A percentile compares a stretch with the other conserved stretches of the same genome.
Evolutionary conservation across 2,113 vertebrate species (phyloP).

Genomic region (Amia ocellicauda): DNA sequence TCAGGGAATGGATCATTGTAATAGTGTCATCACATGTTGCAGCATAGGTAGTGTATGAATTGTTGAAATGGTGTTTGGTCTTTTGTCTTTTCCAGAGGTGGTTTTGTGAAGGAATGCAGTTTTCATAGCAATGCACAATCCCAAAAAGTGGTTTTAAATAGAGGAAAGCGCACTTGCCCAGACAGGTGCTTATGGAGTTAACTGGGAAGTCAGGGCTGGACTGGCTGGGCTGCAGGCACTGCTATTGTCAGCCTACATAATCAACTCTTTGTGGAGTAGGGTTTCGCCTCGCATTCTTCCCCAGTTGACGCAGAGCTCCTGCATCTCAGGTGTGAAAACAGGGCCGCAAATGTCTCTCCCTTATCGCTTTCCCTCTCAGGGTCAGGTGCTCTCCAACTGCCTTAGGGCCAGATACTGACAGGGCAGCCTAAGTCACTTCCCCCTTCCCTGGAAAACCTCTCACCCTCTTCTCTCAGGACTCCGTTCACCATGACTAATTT

Average conservation of each 20-base stretch:
- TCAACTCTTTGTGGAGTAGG: conserved; percentile 31
- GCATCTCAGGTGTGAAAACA: conserved; percentile 36
- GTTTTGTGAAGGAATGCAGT: no score
- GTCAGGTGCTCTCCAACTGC: conserved; percentile 11
- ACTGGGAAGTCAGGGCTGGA: conserved; percentile 17
- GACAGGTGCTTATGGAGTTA: no score
- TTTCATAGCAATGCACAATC: no score
- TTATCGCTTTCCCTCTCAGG: conserved; percentile 25
- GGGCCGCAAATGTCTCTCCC: no score
- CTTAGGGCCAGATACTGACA: conserved; percentile 13
- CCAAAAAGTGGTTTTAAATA: no score
- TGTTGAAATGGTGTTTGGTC: no score
- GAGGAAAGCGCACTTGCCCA: no score
- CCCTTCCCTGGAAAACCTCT: background rate
- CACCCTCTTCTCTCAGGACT: background rate
- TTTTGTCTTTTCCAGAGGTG: no score
- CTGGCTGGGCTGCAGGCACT: conserved; percentile 40
- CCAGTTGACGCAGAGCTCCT: background rate
- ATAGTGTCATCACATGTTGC: no score
- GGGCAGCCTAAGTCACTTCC: background rate
- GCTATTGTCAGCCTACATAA: conserved; percentile 18
- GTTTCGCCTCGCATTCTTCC: conserved; percentile 44
- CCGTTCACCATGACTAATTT: no score
- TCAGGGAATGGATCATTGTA: no score
- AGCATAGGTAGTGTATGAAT: no score